These are phyloP conservation scores for Gnatocerus cornutus DNA, from an alignment of 2,888 invertebrate genomes.

Conservation along the genomic window DNA sequence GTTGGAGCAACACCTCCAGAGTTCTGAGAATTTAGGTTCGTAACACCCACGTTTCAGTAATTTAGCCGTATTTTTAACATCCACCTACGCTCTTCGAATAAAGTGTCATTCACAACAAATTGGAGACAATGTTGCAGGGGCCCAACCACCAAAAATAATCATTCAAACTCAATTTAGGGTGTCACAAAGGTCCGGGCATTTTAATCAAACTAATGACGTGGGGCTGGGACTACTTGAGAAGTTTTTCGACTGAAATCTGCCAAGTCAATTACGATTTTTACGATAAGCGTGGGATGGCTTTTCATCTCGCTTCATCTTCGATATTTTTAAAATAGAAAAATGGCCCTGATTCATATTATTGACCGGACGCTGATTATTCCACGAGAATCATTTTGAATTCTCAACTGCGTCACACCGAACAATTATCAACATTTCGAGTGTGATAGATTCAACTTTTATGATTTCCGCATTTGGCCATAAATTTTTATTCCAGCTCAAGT, in stretches of 20 bases:
- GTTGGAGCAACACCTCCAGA: conserved; percentile 59
- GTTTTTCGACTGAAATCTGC: conserved; percentile 17
- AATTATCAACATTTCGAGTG: no score
- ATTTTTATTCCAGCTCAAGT: no score
- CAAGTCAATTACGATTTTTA: conserved; percentile 41
- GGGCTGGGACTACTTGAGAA: background rate
- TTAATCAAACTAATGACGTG: conserved; percentile 27
- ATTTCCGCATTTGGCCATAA: no score
- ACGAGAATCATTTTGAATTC: no score
- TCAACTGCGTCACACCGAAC: no score
- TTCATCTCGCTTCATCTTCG: background rate
- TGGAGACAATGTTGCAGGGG: conserved; percentile 47
- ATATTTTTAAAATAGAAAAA: conserved; percentile 26
- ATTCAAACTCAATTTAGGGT: background rate
- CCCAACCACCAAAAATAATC: conserved; percentile 20
- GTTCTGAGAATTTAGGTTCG: conserved; percentile 63
- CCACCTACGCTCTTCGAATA: conserved; percentile 57
- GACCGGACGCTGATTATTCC: background rate
- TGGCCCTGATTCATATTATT: conserved; percentile 8
- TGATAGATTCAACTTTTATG: no score
- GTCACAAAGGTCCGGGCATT: background rate
- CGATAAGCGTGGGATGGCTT: conserved; percentile 29
- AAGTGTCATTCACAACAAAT: conserved; percentile 52
- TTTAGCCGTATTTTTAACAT: conserved; percentile 65
- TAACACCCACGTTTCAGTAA: conserved; percentile 59